A percentile compares a stretch with the other conserved stretches of the same genome.
These are phyloP conservation scores for Oithona nana DNA, from an alignment of 2,888 invertebrate genomes.

Conservation along the genomic window DNA sequence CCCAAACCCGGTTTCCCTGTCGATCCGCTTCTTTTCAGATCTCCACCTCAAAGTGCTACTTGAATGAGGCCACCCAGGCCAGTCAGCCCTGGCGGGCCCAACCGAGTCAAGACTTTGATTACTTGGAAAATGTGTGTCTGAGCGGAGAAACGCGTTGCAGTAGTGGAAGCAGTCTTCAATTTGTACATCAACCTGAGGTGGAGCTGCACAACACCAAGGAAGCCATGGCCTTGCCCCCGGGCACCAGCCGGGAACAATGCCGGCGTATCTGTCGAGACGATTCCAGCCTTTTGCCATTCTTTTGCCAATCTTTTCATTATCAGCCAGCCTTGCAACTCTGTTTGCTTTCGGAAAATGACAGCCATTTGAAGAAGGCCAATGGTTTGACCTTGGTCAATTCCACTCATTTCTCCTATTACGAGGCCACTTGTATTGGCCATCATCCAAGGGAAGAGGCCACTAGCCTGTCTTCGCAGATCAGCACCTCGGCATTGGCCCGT, in stretches of 20 bases:
- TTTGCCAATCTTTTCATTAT: not conserved
- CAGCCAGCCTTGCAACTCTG: not conserved
- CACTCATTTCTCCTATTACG: not conserved
- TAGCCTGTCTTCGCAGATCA: not conserved
- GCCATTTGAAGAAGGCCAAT: not conserved
- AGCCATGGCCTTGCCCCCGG: not conserved
- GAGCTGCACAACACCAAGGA: not conserved
- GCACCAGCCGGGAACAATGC: not conserved
- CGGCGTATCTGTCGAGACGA: not conserved
- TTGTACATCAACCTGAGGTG: not conserved
- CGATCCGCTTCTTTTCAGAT: not conserved
- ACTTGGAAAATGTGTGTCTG: not conserved
- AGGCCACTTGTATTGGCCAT: not conserved
- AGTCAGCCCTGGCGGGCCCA: not conserved
- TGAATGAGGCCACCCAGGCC: not conserved
- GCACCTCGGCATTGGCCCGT: not conserved
- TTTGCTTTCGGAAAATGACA: not conserved
- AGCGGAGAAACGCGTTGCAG: not conserved
- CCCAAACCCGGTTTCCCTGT: not conserved
- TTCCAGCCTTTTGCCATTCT: not conserved
- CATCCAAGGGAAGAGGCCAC: not conserved
- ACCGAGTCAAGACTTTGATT: not conserved
- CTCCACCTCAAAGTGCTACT: not conserved
- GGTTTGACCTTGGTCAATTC: not conserved
- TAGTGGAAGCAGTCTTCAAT: not conserved